Evolutionary conservation across 2,888 invertebrate species (phyloP).

Genomic region (Cetonia aurata): DNA sequence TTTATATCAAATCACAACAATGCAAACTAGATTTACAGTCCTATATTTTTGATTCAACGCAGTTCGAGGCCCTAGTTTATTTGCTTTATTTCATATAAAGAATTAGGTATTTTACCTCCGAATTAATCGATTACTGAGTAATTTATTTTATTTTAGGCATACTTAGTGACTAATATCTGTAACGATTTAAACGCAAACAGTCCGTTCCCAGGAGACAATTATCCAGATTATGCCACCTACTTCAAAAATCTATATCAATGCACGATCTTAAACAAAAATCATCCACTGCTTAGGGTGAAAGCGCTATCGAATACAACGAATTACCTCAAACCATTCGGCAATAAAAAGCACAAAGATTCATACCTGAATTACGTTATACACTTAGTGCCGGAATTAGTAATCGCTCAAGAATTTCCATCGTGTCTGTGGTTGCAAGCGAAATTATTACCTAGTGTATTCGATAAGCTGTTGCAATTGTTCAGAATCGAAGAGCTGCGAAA

Average conservation of each 20-base stretch:
- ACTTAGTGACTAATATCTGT: slow-evolving; percentile 79
- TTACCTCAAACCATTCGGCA: slow-evolving; percentile 71
- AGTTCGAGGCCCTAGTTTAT: too few relatives aligned
- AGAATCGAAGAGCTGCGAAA: slow-evolving; percentile 79
- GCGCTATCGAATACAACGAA: slow-evolving; percentile 73
- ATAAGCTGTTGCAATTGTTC: slow-evolving; percentile 79
- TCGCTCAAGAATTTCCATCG: slow-evolving; percentile 77
- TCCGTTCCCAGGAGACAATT: slow-evolving; percentile 72
- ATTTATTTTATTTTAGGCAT: slow-evolving; percentile 63
- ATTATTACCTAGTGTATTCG: slow-evolving; percentile 86
- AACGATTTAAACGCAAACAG: slow-evolving; percentile 76
- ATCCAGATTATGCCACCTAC: slow-evolving; percentile 79
- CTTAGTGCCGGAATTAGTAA: slow-evolving; percentile 90
- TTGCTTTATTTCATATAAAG: too few relatives aligned
- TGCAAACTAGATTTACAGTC: too few relatives aligned
- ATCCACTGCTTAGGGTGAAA: slow-evolving; percentile 87
- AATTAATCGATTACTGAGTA: too few relatives aligned
- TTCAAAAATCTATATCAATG: slow-evolving; percentile 81
- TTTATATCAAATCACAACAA: too few relatives aligned
- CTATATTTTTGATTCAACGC: too few relatives aligned
- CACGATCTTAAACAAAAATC: slow-evolving; percentile 73
- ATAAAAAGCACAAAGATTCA: slow-evolving; percentile 65
- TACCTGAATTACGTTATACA: slow-evolving; percentile 75
- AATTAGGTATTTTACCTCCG: too few relatives aligned
- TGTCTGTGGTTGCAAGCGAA: slow-evolving; percentile 88